Base-by-base conservation (phyloP, 2,113 vertebrate genomes). In the Ceyx melanurus region DNA sequence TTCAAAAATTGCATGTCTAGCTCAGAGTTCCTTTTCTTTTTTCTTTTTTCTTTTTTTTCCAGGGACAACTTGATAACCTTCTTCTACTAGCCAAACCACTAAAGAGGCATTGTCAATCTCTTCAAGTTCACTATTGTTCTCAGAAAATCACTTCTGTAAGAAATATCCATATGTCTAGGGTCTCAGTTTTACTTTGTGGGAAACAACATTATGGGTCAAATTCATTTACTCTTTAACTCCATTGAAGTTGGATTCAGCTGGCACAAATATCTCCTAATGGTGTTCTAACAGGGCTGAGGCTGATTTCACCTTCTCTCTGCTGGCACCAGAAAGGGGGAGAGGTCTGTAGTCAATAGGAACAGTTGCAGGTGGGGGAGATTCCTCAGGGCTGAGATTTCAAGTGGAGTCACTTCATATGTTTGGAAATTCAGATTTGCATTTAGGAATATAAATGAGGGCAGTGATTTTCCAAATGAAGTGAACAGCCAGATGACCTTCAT, bases 91-190 rank as follows among this genome's bases (percentile, higher is more conserved):
- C 93, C 88, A 94, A 94, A 94, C 93, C 70, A 1, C 90, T 84
- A 62, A 77, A 94, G 70, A 96, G 23, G 42, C 87, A 91, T 65
- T 91, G 89, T 90, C 91, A 96, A 23, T 61, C 86, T 94, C 83
- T 68, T 89, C 81, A 82, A 96, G 71, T 77, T 87, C 65, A 81
- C 93, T 86, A 95, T 93, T 91, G 92, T 94, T 96, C 91, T 93
- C 87, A 86, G 89, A 91, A 96, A 95, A 95, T 94, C 71, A 91
- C 75, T 96, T 96, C 91, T 89, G 93, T 95, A 94, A 95, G 89
- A 93, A 93, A 80, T n/a, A 92, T 26, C 89, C 92, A 87, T 94
- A 88, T 94, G 92, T 80, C 71, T 82, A 91, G 16, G 88, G 86
- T 67, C 88, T 90, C 25, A 5, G 37, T 62, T 60, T 50, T 85